Conservation (phyloP, 2,888 invertebrate species). For the Steinernema scapterisci region DNA sequence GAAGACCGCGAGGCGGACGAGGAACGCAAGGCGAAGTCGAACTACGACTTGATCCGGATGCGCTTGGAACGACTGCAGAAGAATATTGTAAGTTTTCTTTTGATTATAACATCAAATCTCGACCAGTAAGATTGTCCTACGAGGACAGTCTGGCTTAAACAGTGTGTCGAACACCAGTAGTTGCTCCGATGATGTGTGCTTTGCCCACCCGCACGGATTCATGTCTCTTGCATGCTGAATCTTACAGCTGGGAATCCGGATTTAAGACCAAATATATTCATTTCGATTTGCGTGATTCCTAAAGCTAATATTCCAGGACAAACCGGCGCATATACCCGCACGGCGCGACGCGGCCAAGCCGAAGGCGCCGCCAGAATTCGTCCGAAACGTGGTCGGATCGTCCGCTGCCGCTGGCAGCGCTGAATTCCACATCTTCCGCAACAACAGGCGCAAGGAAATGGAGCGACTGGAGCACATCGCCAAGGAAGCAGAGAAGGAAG, state of each 20-base stretch:
- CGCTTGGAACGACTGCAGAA: constrained; percentile 57
- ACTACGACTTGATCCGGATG: constrained; percentile 62
- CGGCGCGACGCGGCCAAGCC: constrained; percentile 79
- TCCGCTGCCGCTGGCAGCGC: constrained; percentile 99
- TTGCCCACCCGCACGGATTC: too few relatives aligned
- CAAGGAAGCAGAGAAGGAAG: constrained; percentile 84
- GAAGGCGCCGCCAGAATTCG: constrained; percentile 87
- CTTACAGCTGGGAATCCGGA: too few relatives aligned
- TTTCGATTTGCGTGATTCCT: too few relatives aligned
- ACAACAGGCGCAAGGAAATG: constrained; percentile 91
- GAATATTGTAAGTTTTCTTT: constrained; percentile 57
- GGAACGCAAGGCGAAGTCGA: constrained; percentile 57
- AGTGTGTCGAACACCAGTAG: too few relatives aligned
- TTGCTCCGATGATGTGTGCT: too few relatives aligned
- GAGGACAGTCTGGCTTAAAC: too few relatives aligned
- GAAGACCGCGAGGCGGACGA: constrained; percentile 45
- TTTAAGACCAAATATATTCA: too few relatives aligned
- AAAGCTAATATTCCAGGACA: constrained; percentile 75
- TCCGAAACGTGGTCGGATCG: constrained; percentile 99
- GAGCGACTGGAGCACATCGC: constrained; percentile 91
- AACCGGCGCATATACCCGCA: constrained; percentile 85
- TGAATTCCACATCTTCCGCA: constrained; percentile 97
- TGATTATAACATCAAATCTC: too few relatives aligned
- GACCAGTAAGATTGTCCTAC: too few relatives aligned
- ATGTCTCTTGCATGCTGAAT: too few relatives aligned